Evolutionary conservation across 2,797 vertebrate genomes (phyloP), one percentile per base, ranked within the genome.

Genomic region (Clarias laeviceps): DNA sequence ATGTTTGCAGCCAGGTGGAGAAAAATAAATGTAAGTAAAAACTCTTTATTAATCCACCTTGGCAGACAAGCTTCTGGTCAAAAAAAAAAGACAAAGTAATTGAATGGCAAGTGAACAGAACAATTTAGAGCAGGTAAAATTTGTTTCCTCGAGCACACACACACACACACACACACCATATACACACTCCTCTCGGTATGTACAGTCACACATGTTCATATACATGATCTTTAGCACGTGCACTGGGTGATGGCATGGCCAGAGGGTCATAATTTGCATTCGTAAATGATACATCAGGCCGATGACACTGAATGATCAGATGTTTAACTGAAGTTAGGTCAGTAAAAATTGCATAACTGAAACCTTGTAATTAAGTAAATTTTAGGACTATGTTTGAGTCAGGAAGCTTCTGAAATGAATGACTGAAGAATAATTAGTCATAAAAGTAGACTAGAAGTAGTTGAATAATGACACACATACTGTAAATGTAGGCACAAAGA

Each of bases 291-390:
- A 34, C 76, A 61, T 37, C 57, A 77, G 56, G 20, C 32, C 34
- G 9, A 62, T 79, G 77, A 64, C 34, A 40, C 7, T 29, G 32
- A 45, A n/a, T 15, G 11, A 59, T 79, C 77, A 79, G 34, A 79
- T 79, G 76, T 78, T 78, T 61, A 62, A 62, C 32, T n/a, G 57
- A 62, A 79, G 62, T 40, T 15, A 37, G 29, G 2, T 61, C 56
- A 78, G 6, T 22, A 76, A 76, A 57, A 61, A 61, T 79, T 62
- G 77, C 77, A 79, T 40, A 64, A 79, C 59, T 79, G 24, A n/a
- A 79, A n/a, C 5, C 59, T n/a, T n/a, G 24, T n/a, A n/a, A 45
- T 40, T 45, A 18, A 45, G 7, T 27, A 8, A 62, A 9, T 64
- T 22, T 79, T 79, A 45, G 11, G 77, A 64, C 62, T 40, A 27